Base-by-base conservation (phyloP, 1,140 invertebrate genomes). In the Trachelipus rathkii region DNA sequence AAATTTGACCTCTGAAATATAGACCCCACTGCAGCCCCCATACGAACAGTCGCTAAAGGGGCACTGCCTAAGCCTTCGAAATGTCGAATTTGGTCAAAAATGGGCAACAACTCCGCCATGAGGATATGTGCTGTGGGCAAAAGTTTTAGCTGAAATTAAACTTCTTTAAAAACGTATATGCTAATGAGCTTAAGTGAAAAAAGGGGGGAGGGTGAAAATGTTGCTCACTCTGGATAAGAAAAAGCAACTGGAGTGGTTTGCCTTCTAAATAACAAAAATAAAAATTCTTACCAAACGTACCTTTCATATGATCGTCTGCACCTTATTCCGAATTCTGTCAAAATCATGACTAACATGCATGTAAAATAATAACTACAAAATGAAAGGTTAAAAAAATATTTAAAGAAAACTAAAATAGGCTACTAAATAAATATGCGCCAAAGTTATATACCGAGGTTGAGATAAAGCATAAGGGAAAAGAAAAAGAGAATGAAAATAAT, bases 81-180 rank as follows among this genome's bases (percentile, higher is more conserved):
- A 66, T 81, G 77, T 84, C 93, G 89, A 85, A 95, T 90, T 87
- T 91, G 92, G 87, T 95, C 93, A 90, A 95, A 94, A 88, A 95
- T 94, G 84, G 93, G 93, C 91, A 92, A 93, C 89, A 95, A 89
- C 88, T 95, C 92, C 88, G 89, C 92, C 90, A 95, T 90, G 89
- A 94, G 92, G 89, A 94, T 93, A 88, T 94, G 92, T 87, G 93
- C 93, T 95, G 82, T 71, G 81, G 79, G 77, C 50, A 60, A 60
- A 60, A 60, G 50, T 60, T 15, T 60, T 60, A 60, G 11, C 50
- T 60, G 8, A 60, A 60, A 13, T 60, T 15, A 60, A 60, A 13
- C 11, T 60, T 15, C 46, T 50, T 60, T 19, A 60, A 15, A 60
- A 60, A 13, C 1, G 4, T 3, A 2, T 15, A 60, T 60, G 50